These are phyloP conservation scores for Drosophila anomelani DNA, from an alignment of 2,888 invertebrate genomes.

Conservation along the genomic window DNA sequence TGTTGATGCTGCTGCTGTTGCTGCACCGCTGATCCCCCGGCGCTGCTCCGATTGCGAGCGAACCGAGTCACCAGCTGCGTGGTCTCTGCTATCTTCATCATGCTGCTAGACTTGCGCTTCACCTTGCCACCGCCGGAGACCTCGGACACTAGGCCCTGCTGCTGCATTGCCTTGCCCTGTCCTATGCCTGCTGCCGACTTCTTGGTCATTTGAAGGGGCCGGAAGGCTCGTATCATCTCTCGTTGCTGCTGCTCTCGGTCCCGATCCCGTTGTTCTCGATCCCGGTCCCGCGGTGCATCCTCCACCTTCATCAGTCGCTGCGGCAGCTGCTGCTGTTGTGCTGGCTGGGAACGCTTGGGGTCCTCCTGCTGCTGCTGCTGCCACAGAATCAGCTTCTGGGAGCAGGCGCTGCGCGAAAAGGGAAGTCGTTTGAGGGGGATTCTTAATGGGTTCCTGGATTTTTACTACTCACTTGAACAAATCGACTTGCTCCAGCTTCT, in stretches of 20 bases:
- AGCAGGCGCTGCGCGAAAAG: conserved; percentile 86
- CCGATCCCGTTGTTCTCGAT: conserved; percentile 10
- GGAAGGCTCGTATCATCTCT: conserved; percentile 37
- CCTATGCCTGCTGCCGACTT: conserved; percentile 9
- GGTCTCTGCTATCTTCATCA: conserved; percentile 78
- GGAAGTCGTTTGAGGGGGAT: no score
- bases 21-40: conserved; percentile 22
- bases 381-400: conserved; percentile 87
- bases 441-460: no score
- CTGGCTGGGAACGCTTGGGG: conserved; percentile 48
- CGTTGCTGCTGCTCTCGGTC: conserved; percentile 29
- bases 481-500: conserved; percentile 66
- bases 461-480: conserved; percentile 58
- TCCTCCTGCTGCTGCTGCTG: conserved; percentile 72
- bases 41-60: conserved; percentile 61
- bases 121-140: conserved; percentile 41
- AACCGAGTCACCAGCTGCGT: conserved; percentile 74
- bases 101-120: conserved; percentile 66
- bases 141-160: conserved; percentile 5
- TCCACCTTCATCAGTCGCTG: conserved; percentile 55
- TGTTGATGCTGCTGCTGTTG: conserved; percentile 14
- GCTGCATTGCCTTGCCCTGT: conserved; percentile 19
- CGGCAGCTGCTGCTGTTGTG: conserved; percentile 19
- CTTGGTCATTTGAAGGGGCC: conserved; percentile 29
- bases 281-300: conserved; percentile 44